These are phyloP conservation scores for Myzus persicae DNA, from an alignment of 1,140 invertebrate genomes.

Conservation along the genomic window DNA sequence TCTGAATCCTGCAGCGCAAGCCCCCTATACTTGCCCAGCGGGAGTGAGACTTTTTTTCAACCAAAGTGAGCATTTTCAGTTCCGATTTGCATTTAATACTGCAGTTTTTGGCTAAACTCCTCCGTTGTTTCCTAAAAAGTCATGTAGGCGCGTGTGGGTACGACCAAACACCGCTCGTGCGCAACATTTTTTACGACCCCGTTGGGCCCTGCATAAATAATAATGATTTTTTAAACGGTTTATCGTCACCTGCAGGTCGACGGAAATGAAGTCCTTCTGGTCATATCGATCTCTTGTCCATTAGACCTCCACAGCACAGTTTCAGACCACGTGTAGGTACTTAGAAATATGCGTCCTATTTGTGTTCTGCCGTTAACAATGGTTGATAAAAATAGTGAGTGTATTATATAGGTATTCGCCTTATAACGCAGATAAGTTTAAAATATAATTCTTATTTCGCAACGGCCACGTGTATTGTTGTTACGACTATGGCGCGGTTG, in stretches of 20 bases:
- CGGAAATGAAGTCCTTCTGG: neutral
- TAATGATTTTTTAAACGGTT: neutral
- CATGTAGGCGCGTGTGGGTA: neutral
- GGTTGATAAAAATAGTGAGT: neutral
- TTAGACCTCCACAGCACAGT: neutral
- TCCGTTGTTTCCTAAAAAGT: too few species aligned
- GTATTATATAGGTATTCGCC: neutral
- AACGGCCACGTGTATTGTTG: neutral
- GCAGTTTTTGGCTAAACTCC: neutral
- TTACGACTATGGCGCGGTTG: neutral
- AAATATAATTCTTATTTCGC: too few species aligned
- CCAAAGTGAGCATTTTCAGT: neutral
- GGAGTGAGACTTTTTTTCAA: neutral
- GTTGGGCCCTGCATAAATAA: neutral
- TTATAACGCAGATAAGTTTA: too few species aligned
- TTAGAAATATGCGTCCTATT: neutral
- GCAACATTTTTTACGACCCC: neutral
- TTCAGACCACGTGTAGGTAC: neutral
- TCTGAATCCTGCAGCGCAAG: too few species aligned
- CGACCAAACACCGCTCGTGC: neutral
- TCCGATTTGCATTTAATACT: neutral
- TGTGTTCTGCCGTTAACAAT: neutral
- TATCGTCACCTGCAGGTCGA: neutral
- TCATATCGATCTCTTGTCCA: neutral
- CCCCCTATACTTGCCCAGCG: neutral